Conservation (phyloP, 2,888 invertebrate species). For the Cephus pulcher region DNA sequence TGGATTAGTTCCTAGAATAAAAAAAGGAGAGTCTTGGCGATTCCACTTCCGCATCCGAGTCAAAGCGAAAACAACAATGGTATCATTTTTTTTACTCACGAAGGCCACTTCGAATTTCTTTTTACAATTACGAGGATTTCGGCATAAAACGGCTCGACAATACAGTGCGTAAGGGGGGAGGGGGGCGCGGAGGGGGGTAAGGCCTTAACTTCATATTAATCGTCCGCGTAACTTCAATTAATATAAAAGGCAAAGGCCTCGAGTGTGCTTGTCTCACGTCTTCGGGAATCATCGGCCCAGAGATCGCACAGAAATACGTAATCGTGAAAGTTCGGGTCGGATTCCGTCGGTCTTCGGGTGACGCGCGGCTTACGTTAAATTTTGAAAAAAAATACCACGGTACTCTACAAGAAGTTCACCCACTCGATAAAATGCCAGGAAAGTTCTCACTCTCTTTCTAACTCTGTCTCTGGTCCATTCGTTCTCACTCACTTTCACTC, state of each 20-base stretch:
- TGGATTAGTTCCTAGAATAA: constrained; percentile 6
- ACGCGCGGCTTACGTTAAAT: constrained; percentile 43
- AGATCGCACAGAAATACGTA: neutral
- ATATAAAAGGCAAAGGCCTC: constrained; percentile 46
- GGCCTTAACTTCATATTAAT: constrained; percentile 8
- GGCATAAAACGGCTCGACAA: constrained; percentile 19
- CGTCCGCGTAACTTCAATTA: neutral
- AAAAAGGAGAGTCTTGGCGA: constrained; percentile 20
- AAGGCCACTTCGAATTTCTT: constrained; percentile 65
- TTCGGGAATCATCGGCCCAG: constrained; percentile 12
- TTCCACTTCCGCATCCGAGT: constrained; percentile 25
- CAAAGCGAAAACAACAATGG: constrained; percentile 55
- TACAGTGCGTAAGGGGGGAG: neutral
- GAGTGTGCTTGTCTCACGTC: constrained; percentile 41
- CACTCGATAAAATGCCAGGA: constrained; percentile 31
- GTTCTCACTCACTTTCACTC: constrained; percentile 21
- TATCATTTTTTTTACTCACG: constrained; percentile 49
- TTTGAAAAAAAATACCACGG: constrained; percentile 62
- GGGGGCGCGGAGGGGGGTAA: neutral
- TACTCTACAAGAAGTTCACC: constrained; percentile 49
- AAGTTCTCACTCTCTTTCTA: constrained; percentile 15
- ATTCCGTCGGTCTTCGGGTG: constrained; percentile 5
- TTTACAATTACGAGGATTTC: constrained; percentile 53
- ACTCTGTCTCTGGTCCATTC: constrained; percentile 15
- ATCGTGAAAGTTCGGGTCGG: neutral